Conservation (phyloP, 2,113 vertebrate species). For the Malurus elegans region DNA sequence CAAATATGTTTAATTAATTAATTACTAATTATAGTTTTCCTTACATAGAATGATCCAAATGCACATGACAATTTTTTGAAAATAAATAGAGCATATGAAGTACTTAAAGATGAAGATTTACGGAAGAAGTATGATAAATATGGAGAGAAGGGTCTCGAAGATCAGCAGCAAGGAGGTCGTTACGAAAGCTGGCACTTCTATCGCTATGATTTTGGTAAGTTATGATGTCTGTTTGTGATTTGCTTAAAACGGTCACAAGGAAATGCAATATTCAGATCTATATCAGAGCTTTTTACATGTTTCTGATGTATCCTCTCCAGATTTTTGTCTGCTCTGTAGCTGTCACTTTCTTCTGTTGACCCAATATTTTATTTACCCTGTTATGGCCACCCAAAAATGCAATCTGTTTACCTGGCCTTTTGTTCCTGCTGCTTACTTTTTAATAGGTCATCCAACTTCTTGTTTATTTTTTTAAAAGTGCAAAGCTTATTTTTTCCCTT, state of each 20-base stretch:
- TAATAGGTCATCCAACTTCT: not conserved
- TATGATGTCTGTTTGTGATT: not conserved
- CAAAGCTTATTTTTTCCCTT: not conserved
- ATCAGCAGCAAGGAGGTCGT: slow-evolving; percentile 85
- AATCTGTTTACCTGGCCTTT: not conserved
- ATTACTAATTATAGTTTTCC: slow-evolving; percentile 7
- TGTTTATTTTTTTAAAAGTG: not conserved
- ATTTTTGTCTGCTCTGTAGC: not conserved
- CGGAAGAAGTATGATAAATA: slow-evolving; percentile 98
- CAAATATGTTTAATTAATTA: not conserved
- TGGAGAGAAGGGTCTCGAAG: slow-evolving; percentile 92
- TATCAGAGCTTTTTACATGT: not conserved
- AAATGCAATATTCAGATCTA: not conserved
- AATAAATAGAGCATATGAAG: slow-evolving; percentile 96
- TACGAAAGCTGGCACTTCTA: slow-evolving; percentile 98
- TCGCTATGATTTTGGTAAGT: slow-evolving; percentile 93
- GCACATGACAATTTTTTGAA: slow-evolving; percentile 94
- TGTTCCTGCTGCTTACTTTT: not conserved
- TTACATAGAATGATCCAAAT: slow-evolving; percentile 83
- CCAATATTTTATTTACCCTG: not conserved
- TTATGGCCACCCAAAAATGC: not conserved
- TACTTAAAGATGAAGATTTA: slow-evolving; percentile 95
- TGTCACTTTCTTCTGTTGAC: not conserved
- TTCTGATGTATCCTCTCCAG: not conserved
- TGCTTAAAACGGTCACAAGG: not conserved